Evolutionary conservation across 2,888 invertebrate species (phyloP).

Genomic region (Agrochola lychnidis): DNA sequence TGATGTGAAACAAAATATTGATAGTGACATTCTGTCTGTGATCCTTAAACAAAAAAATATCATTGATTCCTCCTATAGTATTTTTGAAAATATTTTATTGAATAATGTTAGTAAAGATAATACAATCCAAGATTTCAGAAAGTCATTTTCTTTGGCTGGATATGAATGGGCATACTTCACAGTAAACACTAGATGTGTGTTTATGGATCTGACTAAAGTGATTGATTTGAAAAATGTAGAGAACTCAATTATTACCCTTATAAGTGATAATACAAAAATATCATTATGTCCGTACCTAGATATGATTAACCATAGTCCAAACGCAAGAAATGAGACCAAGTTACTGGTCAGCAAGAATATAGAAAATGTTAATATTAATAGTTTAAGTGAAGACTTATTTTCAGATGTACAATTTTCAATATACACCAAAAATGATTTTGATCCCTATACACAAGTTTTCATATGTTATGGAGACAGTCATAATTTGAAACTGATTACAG

Average conservation of each 20-base stretch:
- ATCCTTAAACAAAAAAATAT: constrained; percentile 88
- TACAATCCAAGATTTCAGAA: constrained; percentile 79
- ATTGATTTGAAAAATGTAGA: constrained; percentile 85
- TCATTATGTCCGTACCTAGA: constrained; percentile 97
- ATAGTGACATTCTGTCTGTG: constrained; percentile 89
- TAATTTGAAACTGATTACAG: constrained; percentile 94
- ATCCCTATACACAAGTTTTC: constrained; percentile 94
- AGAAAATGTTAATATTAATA: constrained; percentile 76
- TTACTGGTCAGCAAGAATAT: constrained; percentile 79
- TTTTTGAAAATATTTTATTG: constrained; percentile 87
- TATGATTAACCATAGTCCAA: constrained; percentile 96
- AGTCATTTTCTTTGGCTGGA: constrained; percentile 85
- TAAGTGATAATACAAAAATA: constrained; percentile 91
- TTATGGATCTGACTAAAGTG: constrained; percentile 90
- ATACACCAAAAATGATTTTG: constrained; percentile 88
- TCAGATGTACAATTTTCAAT: constrained; percentile 85
- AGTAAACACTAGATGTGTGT: constrained; percentile 96
- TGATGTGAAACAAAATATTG: constrained; percentile 90
- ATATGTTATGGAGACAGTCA: constrained; percentile 97
- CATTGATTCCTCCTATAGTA: constrained; percentile 84
- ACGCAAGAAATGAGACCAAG: constrained; percentile 90
- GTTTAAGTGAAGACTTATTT: constrained; percentile 80
- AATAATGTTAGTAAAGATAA: constrained; percentile 79
- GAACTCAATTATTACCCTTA: constrained; percentile 79
- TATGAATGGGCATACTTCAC: constrained; percentile 96